These are phyloP conservation scores for Drymodes brunneopygia DNA, from an alignment of 2,113 vertebrate species.

Conservation along the genomic window DNA sequence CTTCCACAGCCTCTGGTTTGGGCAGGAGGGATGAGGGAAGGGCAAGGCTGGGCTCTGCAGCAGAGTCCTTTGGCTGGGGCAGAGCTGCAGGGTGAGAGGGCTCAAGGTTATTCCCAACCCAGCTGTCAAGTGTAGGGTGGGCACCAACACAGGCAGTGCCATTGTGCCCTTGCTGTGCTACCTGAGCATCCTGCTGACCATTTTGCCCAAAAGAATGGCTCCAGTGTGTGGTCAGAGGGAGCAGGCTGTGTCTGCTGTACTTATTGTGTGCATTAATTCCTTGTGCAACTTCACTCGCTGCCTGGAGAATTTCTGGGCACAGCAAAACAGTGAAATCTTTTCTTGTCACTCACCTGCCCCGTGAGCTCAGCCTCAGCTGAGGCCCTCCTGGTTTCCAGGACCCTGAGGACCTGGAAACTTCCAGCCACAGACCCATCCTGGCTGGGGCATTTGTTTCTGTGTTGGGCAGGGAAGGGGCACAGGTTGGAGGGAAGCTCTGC, in stretches of 20 bases:
- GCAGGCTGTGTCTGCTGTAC: rapidly evolving
- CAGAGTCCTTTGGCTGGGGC: neutral
- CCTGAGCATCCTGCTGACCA: neutral
- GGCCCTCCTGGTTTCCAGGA: neutral
- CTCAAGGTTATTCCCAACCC: neutral
- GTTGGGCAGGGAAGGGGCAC: neutral
- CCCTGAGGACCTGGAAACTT: neutral
- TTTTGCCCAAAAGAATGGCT: neutral
- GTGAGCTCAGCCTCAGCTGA: neutral
- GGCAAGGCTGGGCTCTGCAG: neutral
- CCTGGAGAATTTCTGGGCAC: neutral
- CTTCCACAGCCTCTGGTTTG: neutral
- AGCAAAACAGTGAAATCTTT: neutral
- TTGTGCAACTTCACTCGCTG: rapidly evolving
- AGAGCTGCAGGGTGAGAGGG: neutral
- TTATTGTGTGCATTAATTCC: rapidly evolving
- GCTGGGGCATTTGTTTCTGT: neutral
- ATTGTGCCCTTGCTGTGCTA: neutral
- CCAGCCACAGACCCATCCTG: neutral
- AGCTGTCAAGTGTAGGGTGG: neutral
- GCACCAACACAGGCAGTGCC: neutral
- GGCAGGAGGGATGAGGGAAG: neutral
- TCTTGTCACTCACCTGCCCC: rapidly evolving
- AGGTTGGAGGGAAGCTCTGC: neutral
- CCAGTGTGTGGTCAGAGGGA: neutral